Percentiles rank a stretch among this genome's conserved stretches.
These are phyloP conservation scores for Diplodus puntazzo DNA, from an alignment of 2,797 vertebrate genomes.

Conservation along the genomic window DNA sequence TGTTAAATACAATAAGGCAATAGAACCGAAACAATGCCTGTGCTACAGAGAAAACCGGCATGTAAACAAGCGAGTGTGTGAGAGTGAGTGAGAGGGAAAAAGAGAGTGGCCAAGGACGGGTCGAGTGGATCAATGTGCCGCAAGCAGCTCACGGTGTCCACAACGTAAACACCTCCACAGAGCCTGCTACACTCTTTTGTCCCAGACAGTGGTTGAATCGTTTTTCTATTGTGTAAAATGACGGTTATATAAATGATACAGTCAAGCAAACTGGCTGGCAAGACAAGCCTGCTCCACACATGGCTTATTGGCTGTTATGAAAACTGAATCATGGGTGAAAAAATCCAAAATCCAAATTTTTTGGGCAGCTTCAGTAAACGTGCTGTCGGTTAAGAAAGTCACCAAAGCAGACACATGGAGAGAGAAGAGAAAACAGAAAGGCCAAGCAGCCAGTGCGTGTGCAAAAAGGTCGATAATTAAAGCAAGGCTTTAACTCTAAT, in stretches of 20 bases:
- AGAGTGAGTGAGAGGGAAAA: background rate
- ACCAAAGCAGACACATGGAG: too few relatives aligned
- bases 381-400: too few relatives aligned
- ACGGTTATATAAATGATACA: background rate
- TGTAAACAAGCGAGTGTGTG: background rate
- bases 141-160: background rate
- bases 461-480: too few relatives aligned
- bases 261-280: too few relatives aligned
- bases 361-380: too few relatives aligned
- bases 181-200: background rate
- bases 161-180: background rate
- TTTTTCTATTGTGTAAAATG: background rate
- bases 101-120: background rate
- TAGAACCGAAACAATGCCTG: background rate
- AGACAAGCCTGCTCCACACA: too few relatives aligned
- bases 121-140: background rate
- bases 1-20: background rate
- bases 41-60: background rate
- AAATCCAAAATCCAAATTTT: too few relatives aligned
- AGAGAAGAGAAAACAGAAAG: too few relatives aligned
- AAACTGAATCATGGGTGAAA: too few relatives aligned
- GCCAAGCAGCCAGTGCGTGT: too few relatives aligned
- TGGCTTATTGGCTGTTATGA: too few relatives aligned
- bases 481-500: too few relatives aligned
- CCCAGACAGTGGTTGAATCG: background rate